Evolutionary conservation across 2,797 vertebrate genomes (phyloP), one percentile per base, ranked within the genome.

Genomic region (Cryptoblepharus egeriae): DNA sequence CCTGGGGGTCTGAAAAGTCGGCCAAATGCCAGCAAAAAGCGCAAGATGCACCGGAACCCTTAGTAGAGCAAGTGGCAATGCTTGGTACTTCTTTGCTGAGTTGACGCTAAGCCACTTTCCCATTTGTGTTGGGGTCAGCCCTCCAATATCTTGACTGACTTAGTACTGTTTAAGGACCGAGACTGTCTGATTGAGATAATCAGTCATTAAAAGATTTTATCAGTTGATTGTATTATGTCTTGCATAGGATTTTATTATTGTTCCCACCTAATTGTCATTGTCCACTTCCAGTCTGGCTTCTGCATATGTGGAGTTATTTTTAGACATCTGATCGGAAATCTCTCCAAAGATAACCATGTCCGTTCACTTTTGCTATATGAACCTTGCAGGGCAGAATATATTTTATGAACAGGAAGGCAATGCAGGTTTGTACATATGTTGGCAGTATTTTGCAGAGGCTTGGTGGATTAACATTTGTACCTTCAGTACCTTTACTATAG

Each of bases 11-110:
- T 63, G 63, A 42, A 1, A 45, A 80, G 88, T 68, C 85, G n/a
- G 13, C 80, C 69, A 35, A 87, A 77, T 37, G 8, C 85, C 12
- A 91, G 79, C 55, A 96, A 95, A 87, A 95, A 92, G 79, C 90
- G 83, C 1, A 92, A 71, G 52, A 70, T 82, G 68, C 92, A 92
- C 61, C 16, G 0, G 0, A 90, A 73, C 0, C 85, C 86, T 88
- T 88, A 79, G 28, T 93, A 89, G 92, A 30, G 49, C 49, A 16
- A 18, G 49, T 52, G 49, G 49, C 49, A 35, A 0, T 1, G 0
- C 0, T 0, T 52, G 49, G 49, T 52, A 15, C 49, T 52, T 52
- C 49, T 52, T 37, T 67, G 32, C 67, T 58, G 28, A 18, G 37
- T 42, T 55, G 32, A 61, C n/a, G 28, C n/a, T 55, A 20, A 1